phyloP scores from a whole-genome alignment of 2,888 invertebrate species.

The Pristionchus exspectatus region DNA sequence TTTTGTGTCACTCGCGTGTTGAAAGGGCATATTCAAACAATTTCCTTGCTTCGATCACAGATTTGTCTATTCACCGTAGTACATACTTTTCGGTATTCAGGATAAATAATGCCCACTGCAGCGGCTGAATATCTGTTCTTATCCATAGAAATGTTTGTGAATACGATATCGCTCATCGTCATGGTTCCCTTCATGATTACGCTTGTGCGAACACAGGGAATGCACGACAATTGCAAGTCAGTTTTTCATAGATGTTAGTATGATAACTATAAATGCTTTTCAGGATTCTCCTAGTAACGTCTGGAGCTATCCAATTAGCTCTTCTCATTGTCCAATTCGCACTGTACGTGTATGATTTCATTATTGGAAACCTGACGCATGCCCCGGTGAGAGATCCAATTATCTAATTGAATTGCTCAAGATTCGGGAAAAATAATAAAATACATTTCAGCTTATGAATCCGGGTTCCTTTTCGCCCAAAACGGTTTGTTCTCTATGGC shows the following conservation, averaged over 20 bases:
- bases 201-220: not conserved
- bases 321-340: not conserved
- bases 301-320: not conserved
- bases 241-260: not conserved
- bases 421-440: not conserved
- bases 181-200: not conserved
- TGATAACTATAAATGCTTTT: no score
- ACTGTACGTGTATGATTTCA: not conserved
- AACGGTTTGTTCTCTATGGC: not conserved
- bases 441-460: no score
- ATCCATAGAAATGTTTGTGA: not conserved
- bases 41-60: no score
- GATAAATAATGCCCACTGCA: no score
- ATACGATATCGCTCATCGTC: not conserved
- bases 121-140: not conserved
- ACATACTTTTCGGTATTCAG: no score
- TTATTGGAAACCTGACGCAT: not conserved
- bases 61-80: no score
- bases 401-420: not conserved
- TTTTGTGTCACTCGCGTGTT: no score
- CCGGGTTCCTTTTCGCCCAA: not conserved
- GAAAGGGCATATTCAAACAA: no score
- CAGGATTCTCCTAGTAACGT: not conserved
- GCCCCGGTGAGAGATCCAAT: not conserved
- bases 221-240: slow-evolving; percentile 30